These are phyloP conservation scores for Melanchra persicariae DNA, from an alignment of 2,888 invertebrate genomes.

Conservation along the genomic window DNA sequence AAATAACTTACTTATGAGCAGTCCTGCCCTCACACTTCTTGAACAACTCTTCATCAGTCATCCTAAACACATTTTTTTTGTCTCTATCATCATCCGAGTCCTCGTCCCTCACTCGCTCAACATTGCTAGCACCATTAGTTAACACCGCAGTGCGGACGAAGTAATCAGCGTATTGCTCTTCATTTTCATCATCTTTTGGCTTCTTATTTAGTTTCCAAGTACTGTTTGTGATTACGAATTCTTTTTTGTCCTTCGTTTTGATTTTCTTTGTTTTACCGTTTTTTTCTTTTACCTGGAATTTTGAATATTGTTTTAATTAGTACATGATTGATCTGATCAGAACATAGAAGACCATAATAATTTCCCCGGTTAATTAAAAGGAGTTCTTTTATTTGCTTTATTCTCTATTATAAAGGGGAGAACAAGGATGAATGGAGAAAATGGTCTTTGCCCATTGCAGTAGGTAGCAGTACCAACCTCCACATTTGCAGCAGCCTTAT, in stretches of 20 bases:
- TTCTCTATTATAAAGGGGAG: too few species aligned
- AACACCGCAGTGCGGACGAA: constrained; percentile 84
- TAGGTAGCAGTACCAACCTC: constrained; percentile 80
- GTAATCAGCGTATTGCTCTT: constrained; percentile 80
- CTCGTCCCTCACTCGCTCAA: constrained; percentile 74
- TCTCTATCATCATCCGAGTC: constrained; percentile 76
- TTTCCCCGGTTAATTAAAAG: too few species aligned
- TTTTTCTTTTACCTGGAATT: constrained; percentile 80
- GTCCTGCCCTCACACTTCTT: constrained; percentile 95
- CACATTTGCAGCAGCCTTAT: constrained; percentile 93
- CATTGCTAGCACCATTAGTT: constrained; percentile 77
- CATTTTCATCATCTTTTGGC: constrained; percentile 62
- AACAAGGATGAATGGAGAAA: neutral
- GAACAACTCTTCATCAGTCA: constrained; percentile 95
- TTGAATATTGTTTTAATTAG: neutral
- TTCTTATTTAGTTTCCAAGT: constrained; percentile 83
- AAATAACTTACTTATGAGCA: constrained; percentile 93
- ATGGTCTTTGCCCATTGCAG: neutral
- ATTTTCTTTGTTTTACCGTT: constrained; percentile 86
- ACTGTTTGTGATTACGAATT: constrained; percentile 84
- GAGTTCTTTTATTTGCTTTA: too few species aligned
- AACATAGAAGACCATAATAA: too few species aligned
- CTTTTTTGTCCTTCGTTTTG: constrained; percentile 77
- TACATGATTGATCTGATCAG: neutral
- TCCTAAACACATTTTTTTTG: constrained; percentile 75